These are phyloP conservation scores for Sapajus apella DNA, from an alignment of 2,113 vertebrate species.

Conservation along the genomic window DNA sequence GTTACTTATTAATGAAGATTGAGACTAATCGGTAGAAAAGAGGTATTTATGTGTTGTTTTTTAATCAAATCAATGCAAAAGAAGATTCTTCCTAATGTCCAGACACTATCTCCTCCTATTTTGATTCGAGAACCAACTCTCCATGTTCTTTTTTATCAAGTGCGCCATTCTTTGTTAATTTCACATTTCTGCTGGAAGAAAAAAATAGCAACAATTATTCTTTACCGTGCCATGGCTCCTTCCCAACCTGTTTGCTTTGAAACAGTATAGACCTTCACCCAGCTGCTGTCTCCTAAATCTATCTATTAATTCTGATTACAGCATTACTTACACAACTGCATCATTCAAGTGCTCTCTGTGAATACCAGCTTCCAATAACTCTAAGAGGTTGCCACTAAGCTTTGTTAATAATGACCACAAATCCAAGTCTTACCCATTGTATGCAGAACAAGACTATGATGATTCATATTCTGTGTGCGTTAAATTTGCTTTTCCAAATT, in stretches of 20 bases:
- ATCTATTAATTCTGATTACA: background rate
- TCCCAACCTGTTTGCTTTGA: background rate
- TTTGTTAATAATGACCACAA: background rate
- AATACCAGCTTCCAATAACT: background rate
- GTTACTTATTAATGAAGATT: background rate
- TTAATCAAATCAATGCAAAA: background rate
- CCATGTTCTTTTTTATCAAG: background rate
- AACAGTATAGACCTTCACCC: background rate
- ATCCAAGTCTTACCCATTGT: background rate
- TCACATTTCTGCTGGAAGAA: background rate
- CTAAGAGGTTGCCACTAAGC: background rate
- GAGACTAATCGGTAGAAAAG: background rate
- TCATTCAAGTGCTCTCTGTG: fast-evolving
- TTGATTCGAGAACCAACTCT: background rate
- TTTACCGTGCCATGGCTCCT: background rate
- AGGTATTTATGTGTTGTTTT: background rate
- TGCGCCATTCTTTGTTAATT: background rate
- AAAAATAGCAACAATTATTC: background rate
- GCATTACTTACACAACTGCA: background rate
- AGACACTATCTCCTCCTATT: background rate
- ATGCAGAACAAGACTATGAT: background rate
- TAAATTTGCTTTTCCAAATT: background rate
- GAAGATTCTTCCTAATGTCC: background rate
- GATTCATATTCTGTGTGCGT: background rate
- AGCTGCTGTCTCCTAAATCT: background rate